Evolutionary conservation across 2,888 invertebrate genomes (phyloP).

Genomic region (Euphydryas editha): DNA sequence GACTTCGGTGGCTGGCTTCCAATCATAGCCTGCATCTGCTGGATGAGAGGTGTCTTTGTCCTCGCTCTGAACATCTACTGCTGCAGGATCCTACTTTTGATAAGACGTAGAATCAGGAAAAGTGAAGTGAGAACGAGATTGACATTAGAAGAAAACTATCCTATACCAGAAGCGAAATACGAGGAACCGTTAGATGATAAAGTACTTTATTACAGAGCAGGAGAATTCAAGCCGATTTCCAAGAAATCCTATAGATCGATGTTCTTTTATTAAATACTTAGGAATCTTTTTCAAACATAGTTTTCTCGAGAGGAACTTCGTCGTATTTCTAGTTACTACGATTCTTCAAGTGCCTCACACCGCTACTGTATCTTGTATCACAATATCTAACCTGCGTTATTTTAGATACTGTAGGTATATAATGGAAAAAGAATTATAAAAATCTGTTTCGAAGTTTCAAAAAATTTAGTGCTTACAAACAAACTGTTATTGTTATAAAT

Average conservation of each 20-base stretch:
- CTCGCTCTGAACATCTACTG: conserved; percentile 59
- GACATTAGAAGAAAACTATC: conserved; percentile 46
- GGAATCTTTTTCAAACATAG: no score
- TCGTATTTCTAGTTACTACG: no score
- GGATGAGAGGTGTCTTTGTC: conserved; percentile 63
- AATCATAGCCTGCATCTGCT: conserved; percentile 57
- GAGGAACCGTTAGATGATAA: conserved; percentile 33
- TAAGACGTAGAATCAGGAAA: conserved; percentile 51
- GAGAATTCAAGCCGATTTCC: conserved; percentile 51
- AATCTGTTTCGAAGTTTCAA: no score
- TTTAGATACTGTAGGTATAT: no score
- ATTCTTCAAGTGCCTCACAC: no score
- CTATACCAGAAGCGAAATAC: conserved; percentile 58
- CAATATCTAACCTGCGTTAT: no score
- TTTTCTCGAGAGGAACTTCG: no score
- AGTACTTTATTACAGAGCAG: conserved; percentile 55
- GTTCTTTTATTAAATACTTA: conserved; percentile 1
- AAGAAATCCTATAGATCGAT: conserved; percentile 27
- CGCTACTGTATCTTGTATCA: no score
- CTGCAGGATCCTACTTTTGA: conserved; percentile 49
- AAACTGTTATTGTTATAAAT: no score
- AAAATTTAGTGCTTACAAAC: no score
- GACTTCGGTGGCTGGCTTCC: conserved; percentile 72
- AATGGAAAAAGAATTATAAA: no score
- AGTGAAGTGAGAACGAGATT: conserved; percentile 52